Evolutionary conservation across 1,140 invertebrate species (phyloP), one percentile per base, ranked within the genome.

Genomic region (Druon quercuslanigerum): DNA sequence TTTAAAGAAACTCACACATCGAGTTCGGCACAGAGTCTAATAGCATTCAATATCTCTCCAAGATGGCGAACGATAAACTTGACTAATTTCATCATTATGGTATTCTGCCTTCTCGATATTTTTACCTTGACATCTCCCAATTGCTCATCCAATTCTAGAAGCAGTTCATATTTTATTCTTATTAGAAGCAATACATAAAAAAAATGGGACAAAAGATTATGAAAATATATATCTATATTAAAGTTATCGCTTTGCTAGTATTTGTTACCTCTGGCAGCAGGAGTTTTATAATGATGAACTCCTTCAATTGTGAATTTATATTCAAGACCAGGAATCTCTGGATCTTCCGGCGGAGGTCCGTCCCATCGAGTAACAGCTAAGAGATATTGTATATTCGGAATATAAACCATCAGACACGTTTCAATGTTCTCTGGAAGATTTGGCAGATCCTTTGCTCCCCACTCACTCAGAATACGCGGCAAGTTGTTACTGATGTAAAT

Each of bases 341-440:
- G 88, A 50, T 94, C 90, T 25, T 93, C 90, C 84, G 88, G 50
- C 85, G 90, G 75, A 92, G 92, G 88, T 1, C 92, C 87, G 51
- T 91, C 92, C 93, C 94, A 95, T 71, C 92, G 90, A 50, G 93
- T 94, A 6, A 97, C 92, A 1, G 93, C 94, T 4, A 97, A 88
- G 51, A 97, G 89, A 90, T 96, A 96, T 0, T 96, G 96, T 77
- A 97, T 92, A 91, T 97, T 94, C 8, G 96, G 96, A 80, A 97
- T 92, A 89, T 96, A 97, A 72, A 95, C 89, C 85, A 97, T 94
- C 57, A 93, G 93, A 85, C 96, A 97, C 80, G 94, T 92, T n/a
- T 93, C 89, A 19, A 97, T 92, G 80, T 92, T 93, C 12, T 88
- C 66, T 6, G 95, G 94, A 40, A 97, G 91, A 70, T 93, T 92